Evolutionary conservation across 2,888 invertebrate genomes (phyloP).

Genomic region (Chirona hameri): DNA sequence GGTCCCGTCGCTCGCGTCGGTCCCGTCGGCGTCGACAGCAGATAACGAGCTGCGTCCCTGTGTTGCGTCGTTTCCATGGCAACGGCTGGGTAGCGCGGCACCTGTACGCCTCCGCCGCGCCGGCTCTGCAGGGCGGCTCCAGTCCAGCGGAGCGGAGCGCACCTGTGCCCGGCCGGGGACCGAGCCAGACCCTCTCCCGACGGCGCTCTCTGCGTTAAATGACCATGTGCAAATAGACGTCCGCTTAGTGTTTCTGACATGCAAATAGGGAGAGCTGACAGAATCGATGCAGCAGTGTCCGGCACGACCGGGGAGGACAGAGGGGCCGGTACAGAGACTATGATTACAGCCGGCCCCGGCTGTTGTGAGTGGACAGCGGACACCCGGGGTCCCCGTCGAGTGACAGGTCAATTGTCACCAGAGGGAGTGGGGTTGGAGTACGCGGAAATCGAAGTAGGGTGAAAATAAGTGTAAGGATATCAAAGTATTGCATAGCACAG

Average conservation of each 20-base stretch:
- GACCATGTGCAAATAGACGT: constrained; percentile 24
- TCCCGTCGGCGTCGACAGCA: background rate
- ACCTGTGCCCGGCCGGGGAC: background rate
- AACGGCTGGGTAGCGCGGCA: background rate
- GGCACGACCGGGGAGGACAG: background rate
- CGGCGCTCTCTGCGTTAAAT: constrained; percentile 11
- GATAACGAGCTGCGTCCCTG: constrained; percentile 4
- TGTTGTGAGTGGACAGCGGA: background rate
- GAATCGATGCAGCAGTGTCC: background rate
- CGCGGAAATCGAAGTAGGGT: too few species aligned
- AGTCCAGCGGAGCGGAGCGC: background rate
- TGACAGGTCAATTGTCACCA: background rate
- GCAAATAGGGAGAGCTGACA: constrained; percentile 24
- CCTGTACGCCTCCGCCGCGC: background rate
- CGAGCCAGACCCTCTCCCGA: background rate
- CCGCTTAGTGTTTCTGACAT: constrained; percentile 23
- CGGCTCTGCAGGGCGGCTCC: too few species aligned
- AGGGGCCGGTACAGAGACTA: background rate
- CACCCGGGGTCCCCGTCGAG: background rate
- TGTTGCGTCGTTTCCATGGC: constrained; percentile 12
- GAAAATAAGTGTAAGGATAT: too few species aligned
- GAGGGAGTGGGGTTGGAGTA: too few species aligned
- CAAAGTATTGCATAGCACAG: too few species aligned
- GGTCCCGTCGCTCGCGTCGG: background rate
- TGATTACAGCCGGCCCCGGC: background rate